phyloP scores from a whole-genome alignment of 2,888 invertebrate genomes.

The Pristionchus maxplancki region DNA sequence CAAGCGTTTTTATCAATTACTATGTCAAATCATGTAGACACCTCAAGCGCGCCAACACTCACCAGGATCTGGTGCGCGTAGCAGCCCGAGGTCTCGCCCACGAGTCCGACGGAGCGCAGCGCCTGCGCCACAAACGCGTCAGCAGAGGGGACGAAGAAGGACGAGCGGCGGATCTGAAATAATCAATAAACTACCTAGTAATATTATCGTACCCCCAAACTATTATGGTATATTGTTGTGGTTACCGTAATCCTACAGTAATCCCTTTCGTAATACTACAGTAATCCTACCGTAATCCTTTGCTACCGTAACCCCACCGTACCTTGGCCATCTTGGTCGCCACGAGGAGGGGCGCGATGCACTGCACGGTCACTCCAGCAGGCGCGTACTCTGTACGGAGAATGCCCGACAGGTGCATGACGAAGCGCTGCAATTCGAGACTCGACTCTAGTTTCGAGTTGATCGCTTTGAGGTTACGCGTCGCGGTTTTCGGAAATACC shows the following conservation, averaged over 20 bases:
- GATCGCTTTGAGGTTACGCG: background rate
- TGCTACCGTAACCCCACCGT: background rate
- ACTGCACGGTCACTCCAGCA: slow-evolving; percentile 78
- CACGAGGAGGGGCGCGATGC: slow-evolving; percentile 72
- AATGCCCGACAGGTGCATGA: slow-evolving; percentile 74
- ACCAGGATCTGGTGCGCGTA: slow-evolving; percentile 68
- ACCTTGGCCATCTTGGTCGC: slow-evolving; percentile 74
- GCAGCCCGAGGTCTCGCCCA: slow-evolving; percentile 72
- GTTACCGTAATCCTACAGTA: background rate
- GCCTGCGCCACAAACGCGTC: slow-evolving; percentile 56
- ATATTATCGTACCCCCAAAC: background rate
- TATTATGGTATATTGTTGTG: too few species aligned
- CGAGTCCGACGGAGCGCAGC: slow-evolving; percentile 67
- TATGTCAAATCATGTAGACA: background rate
- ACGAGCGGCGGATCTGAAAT: slow-evolving; percentile 16
- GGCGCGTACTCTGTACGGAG: slow-evolving; percentile 78
- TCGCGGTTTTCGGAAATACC: slow-evolving; percentile 79
- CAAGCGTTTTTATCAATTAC: background rate
- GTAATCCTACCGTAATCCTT: too few species aligned
- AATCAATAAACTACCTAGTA: background rate
- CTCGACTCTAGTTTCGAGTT: background rate
- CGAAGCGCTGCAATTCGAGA: slow-evolving; percentile 74
- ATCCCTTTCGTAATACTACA: background rate
- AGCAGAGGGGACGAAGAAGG: slow-evolving; percentile 46
- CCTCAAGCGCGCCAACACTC: background rate